Evolutionary conservation across 2,888 invertebrate species (phyloP).

Genomic region (Flexamia atlantica): DNA sequence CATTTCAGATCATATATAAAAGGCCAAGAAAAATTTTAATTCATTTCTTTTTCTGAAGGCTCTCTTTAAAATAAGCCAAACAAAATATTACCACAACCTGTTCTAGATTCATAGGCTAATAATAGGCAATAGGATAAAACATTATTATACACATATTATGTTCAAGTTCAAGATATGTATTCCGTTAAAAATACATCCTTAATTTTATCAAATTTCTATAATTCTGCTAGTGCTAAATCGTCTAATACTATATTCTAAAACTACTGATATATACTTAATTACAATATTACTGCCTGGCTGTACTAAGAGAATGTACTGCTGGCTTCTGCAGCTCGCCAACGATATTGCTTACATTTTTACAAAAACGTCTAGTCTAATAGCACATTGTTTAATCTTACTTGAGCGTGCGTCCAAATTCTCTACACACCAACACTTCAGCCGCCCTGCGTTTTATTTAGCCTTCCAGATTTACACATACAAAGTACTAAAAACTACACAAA

Average conservation of each 20-base stretch:
- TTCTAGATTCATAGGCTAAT: no score
- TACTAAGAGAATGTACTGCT: background rate
- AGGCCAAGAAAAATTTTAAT: no score
- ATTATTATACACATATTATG: no score
- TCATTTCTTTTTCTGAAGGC: no score
- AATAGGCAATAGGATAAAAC: no score
- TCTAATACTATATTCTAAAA: background rate
- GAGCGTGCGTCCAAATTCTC: constrained; percentile 14
- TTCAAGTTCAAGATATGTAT: no score
- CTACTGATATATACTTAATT: background rate
- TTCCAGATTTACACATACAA: constrained; percentile 15
- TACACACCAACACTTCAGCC: constrained; percentile 36
- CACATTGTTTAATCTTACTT: constrained; percentile 1
- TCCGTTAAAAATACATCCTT: no score
- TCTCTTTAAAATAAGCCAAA: no score
- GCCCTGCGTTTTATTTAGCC: constrained; percentile 24
- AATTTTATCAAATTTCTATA: background rate
- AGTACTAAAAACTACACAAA: constrained; percentile 10
- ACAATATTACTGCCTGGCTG: background rate
- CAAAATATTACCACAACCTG: no score
- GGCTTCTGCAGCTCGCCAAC: constrained; percentile 16
- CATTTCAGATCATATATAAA: no score
- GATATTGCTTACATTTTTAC: background rate
- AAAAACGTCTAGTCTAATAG: background rate
- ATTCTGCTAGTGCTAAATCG: background rate